Percentiles rank a stretch among this genome's conserved stretches.
Conservation (phyloP, 2,113 vertebrate species). For the Gymnorhina tibicen region DNA sequence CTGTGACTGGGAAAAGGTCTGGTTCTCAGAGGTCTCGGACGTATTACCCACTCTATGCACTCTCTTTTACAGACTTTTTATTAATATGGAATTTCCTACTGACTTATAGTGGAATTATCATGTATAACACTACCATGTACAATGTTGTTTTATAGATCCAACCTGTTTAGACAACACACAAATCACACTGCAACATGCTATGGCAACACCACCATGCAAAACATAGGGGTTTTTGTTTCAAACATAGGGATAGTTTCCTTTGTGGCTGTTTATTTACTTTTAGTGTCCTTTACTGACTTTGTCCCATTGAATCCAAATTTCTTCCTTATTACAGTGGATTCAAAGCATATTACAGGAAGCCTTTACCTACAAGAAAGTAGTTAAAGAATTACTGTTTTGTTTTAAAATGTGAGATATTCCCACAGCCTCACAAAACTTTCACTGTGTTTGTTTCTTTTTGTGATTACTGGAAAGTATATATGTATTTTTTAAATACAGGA, state of each 20-base stretch:
- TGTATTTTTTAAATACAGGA: background rate
- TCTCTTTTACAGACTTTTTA: background rate
- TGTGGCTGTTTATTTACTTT: conserved; percentile 49
- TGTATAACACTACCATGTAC: background rate
- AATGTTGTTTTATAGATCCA: conserved; percentile 15
- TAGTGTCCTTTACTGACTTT: conserved; percentile 37
- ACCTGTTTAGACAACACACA: conserved; percentile 43
- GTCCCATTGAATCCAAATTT: conserved; percentile 48
- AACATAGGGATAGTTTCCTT: conserved; percentile 19
- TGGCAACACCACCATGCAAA: conserved; percentile 65
- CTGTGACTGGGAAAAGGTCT: background rate
- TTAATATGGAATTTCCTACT: background rate
- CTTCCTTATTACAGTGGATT: conserved; percentile 46
- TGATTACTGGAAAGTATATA: background rate
- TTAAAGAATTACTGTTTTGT: conserved; percentile 39
- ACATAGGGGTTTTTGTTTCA: conserved; percentile 66
- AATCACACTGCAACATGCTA: conserved; percentile 56
- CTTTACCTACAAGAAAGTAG: conserved; percentile 55
- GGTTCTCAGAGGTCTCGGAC: background rate
- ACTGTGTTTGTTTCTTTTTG: background rate
- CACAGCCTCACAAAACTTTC: conserved; percentile 14
- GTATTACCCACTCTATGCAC: background rate
- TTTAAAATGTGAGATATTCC: conserved; percentile 17
- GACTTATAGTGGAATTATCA: background rate
- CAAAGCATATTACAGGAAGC: conserved; percentile 49